phyloP scores from a whole-genome alignment of 2,113 vertebrate species.

The Corvus cornix region DNA sequence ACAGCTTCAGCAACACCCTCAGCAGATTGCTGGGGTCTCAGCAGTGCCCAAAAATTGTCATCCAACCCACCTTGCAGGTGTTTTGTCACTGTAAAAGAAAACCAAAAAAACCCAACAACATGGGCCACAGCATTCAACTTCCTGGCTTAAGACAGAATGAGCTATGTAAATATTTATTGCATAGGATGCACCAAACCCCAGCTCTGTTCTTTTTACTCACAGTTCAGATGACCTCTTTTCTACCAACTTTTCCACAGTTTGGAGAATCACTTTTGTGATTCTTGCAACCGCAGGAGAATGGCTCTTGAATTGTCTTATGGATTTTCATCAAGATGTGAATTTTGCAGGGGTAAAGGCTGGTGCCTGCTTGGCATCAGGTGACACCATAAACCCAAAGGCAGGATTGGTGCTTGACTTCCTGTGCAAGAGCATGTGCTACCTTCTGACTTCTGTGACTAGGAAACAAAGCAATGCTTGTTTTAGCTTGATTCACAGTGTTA shows the following conservation, averaged over 20 bases:
- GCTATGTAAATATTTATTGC: neutral
- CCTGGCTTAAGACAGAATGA: neutral
- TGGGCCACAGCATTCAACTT: neutral
- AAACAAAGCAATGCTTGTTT: neutral
- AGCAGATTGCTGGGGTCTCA: neutral
- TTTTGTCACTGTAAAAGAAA: neutral
- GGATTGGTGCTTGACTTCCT: neutral
- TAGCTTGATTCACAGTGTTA: neutral
- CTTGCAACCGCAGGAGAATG: neutral
- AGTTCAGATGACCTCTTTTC: neutral
- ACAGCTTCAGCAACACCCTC: neutral
- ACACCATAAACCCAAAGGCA: neutral
- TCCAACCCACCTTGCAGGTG: neutral
- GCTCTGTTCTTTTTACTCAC: neutral
- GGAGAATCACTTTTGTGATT: neutral
- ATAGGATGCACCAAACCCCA: neutral
- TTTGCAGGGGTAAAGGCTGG: neutral
- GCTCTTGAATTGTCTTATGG: neutral
- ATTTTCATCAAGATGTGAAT: neutral
- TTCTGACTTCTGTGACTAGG: neutral
- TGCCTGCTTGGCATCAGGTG: neutral
- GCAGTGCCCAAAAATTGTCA: neutral
- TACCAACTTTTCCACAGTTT: neutral
- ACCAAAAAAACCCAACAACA: neutral
- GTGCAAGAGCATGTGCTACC: neutral